phyloP scores from a whole-genome alignment of 2,888 invertebrate species.

The Leucoma salicis region DNA sequence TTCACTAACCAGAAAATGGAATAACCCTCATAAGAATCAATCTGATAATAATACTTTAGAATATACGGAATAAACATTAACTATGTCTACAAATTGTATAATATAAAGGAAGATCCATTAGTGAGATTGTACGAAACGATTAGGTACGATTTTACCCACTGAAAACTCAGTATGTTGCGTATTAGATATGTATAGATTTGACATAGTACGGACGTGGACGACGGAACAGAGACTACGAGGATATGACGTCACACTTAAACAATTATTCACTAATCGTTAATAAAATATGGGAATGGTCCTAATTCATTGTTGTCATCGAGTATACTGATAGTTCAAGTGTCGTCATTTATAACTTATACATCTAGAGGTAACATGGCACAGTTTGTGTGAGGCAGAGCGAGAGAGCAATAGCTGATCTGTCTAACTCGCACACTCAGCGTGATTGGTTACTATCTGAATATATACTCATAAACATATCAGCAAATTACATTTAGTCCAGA shows the following conservation, averaged over 20 bases:
- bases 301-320: too few relatives aligned
- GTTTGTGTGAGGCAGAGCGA: too few relatives aligned
- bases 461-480: too few relatives aligned
- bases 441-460: too few relatives aligned
- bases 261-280: background rate
- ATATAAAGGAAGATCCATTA: conserved; percentile 47
- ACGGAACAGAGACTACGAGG: background rate
- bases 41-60: conserved; percentile 41
- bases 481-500: too few relatives aligned
- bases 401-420: too few relatives aligned
- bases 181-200: conserved; percentile 36
- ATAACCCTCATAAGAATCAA: conserved; percentile 65
- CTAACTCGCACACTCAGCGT: too few relatives aligned
- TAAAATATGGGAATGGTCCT: background rate
- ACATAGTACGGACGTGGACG: conserved; percentile 4
- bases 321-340: too few relatives aligned
- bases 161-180: conserved; percentile 34
- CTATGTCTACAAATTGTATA: conserved; percentile 47
- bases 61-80: conserved; percentile 36
- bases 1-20: conserved; percentile 71
- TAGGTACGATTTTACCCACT: conserved; percentile 39
- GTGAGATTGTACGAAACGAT: conserved; percentile 40
- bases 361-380: too few relatives aligned
- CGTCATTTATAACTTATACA: too few relatives aligned
- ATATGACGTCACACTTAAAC: background rate